phyloP scores from a whole-genome alignment of 2,888 invertebrate genomes.

The Galerucella calmariensis region DNA sequence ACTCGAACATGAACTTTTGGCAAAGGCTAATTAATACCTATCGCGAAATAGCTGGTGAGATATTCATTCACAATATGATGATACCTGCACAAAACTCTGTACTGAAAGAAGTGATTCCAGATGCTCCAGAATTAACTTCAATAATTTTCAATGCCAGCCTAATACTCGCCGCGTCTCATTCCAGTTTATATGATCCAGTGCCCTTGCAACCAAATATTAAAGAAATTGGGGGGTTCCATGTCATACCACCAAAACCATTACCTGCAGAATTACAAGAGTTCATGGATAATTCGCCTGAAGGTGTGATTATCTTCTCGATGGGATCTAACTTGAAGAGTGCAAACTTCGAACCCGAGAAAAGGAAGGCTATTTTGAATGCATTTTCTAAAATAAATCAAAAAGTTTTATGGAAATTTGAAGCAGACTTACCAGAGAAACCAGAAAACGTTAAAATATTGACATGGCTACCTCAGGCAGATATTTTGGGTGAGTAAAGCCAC shows the following conservation, averaged over 20 bases:
- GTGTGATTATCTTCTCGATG: conserved; percentile 71
- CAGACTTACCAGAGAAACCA: conserved; percentile 57
- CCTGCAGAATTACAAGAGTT: conserved; percentile 66
- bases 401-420: conserved; percentile 76
- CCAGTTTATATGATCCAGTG: conserved; percentile 66
- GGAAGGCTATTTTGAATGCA: conserved; percentile 68
- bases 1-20: conserved; percentile 66
- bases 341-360: conserved; percentile 67
- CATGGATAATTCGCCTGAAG: conserved; percentile 67
- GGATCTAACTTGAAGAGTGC: conserved; percentile 71
- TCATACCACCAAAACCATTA: conserved; percentile 52
- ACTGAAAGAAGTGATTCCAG: conserved; percentile 50
- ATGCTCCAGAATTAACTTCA: conserved; percentile 48
- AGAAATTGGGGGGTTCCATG: conserved; percentile 70
- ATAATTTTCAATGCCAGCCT: conserved; percentile 54
- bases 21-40: conserved; percentile 68
- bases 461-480: conserved; percentile 58
- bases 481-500: conserved; percentile 50
- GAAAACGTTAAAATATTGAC: conserved; percentile 61
- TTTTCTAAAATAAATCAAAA: conserved; percentile 72
- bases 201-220: conserved; percentile 70
- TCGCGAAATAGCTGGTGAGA: neutral
- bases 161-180: conserved; percentile 62
- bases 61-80: neutral
- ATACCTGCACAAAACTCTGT: conserved; percentile 44